Conservation (phyloP, 2,113 vertebrate genomes). For the Geothlypis trichas region DNA sequence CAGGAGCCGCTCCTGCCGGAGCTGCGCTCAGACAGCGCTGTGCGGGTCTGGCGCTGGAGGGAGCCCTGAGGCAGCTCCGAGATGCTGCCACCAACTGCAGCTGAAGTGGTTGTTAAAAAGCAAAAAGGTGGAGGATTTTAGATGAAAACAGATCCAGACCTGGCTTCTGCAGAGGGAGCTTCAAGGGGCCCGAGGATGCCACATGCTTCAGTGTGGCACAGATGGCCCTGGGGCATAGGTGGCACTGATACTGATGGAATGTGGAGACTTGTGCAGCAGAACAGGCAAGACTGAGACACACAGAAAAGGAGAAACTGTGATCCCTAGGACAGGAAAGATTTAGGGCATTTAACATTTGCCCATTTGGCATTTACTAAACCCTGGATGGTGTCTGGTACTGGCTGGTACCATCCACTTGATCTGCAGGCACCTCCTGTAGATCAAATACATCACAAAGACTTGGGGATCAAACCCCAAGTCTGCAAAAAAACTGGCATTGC, state of each 20-base stretch:
- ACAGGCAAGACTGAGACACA: fast-evolving
- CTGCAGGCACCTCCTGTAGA: background rate
- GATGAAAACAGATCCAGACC: background rate
- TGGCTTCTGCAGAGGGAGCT: background rate
- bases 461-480: background rate
- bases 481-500: background rate
- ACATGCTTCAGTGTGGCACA: fast-evolving
- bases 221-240: fast-evolving
- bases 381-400: background rate
- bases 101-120: fast-evolving
- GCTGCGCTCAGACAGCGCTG: fast-evolving
- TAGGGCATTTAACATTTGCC: background rate
- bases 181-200: background rate
- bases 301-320: background rate
- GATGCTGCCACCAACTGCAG: fast-evolving
- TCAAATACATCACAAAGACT: background rate
- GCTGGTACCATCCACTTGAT: background rate
- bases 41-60: background rate
- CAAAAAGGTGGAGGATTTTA: background rate
- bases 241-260: fast-evolving
- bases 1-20: background rate
- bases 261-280: fast-evolving
- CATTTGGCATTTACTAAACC: background rate
- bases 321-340: background rate
- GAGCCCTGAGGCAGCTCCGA: background rate